Evolutionary conservation across 2,888 invertebrate genomes (phyloP).

Genomic region (Strigamia maritima): DNA sequence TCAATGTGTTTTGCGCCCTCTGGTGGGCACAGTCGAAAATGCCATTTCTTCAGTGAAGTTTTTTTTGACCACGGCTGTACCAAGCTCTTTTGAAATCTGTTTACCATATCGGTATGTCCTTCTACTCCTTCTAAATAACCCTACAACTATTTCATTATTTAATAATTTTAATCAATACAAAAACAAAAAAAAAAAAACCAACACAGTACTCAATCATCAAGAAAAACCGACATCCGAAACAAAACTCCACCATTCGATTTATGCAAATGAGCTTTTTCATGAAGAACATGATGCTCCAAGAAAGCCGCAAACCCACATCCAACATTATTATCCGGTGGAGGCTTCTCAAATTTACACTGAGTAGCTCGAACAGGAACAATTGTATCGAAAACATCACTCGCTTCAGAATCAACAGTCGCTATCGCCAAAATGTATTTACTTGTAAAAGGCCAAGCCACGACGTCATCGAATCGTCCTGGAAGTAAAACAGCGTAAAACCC

Average conservation of each 20-base stretch:
- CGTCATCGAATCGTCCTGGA: constrained; percentile 45
- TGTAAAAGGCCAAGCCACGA: constrained; percentile 46
- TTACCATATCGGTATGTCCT: too few relatives aligned
- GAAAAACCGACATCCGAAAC: constrained; percentile 42
- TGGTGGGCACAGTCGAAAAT: too few relatives aligned
- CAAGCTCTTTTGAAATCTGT: too few relatives aligned
- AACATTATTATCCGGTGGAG: constrained; percentile 41
- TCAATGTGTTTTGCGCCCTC: too few relatives aligned
- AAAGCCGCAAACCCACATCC: constrained; percentile 42
- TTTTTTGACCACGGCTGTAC: too few relatives aligned
- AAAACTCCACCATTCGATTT: constrained; percentile 40
- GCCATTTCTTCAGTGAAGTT: too few relatives aligned
- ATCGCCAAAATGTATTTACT: constrained; percentile 43
- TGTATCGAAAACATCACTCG: constrained; percentile 40
- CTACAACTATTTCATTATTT: too few relatives aligned
- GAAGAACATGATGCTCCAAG: constrained; percentile 26
- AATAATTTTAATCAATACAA: too few relatives aligned
- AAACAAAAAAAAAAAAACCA: neutral
- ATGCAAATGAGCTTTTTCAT: constrained; percentile 37
- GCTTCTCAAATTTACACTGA: constrained; percentile 40
- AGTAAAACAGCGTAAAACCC: constrained; percentile 45
- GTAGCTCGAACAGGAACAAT: constrained; percentile 38
- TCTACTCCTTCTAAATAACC: too few relatives aligned
- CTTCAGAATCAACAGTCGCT: constrained; percentile 39
- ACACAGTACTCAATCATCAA: constrained; percentile 40